phyloP scores from a whole-genome alignment of 2,113 vertebrate genomes.

The Nesoenas mayeri region DNA sequence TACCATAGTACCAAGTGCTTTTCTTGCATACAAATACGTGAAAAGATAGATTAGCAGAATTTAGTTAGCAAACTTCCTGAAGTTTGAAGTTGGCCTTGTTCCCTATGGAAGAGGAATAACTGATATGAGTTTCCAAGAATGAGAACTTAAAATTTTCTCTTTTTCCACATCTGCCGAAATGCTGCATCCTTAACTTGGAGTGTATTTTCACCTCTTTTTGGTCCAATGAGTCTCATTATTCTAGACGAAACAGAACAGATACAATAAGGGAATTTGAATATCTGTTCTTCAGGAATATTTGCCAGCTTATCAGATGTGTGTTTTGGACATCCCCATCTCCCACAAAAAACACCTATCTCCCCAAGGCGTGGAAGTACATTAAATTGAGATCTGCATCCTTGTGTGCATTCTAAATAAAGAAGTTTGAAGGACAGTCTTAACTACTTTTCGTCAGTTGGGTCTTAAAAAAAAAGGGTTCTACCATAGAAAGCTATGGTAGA shows the following conservation, averaged over 20 bases:
- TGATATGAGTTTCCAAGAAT: not conserved
- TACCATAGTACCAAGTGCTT: not conserved
- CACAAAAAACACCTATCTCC: not conserved
- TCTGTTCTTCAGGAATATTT: not conserved
- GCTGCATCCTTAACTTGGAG: not conserved
- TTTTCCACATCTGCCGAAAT: not conserved
- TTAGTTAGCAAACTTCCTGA: not conserved
- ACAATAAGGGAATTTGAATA: not conserved
- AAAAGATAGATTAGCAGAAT: not conserved
- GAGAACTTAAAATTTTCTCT: not conserved
- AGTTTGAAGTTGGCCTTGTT: not conserved
- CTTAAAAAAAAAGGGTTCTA: not conserved
- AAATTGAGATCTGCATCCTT: not conserved
- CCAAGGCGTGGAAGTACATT: not conserved
- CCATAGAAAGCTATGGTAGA: not conserved
- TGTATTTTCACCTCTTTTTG: not conserved
- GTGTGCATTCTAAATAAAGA: not conserved
- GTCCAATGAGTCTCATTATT: not conserved
- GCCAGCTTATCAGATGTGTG: fast-evolving
- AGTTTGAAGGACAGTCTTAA: not conserved
- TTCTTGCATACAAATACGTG: not conserved
- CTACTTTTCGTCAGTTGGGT: not conserved
- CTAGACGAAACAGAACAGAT: not conserved
- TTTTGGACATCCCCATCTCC: not conserved
- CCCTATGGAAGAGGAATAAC: not conserved